These are phyloP conservation scores for Halichoerus grypus DNA, from an alignment of 2,113 vertebrate genomes.

Conservation along the genomic window DNA sequence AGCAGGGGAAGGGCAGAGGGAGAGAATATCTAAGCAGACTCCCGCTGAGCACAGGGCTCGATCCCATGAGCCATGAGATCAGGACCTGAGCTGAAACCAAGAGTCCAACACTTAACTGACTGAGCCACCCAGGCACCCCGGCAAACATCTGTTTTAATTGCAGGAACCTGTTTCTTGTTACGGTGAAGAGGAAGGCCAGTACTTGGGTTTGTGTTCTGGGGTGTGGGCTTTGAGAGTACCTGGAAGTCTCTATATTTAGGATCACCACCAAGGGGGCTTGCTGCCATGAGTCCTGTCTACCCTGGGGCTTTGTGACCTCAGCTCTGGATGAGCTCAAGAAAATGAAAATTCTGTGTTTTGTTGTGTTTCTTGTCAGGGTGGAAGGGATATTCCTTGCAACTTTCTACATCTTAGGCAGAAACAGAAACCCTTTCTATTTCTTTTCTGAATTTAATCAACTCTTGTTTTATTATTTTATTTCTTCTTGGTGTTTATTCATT, in stretches of 20 bases:
- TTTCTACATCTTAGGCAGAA: neutral
- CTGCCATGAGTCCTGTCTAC: neutral
- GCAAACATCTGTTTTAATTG: neutral
- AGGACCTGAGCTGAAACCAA: neutral
- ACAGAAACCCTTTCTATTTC: neutral
- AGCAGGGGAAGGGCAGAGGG: no score
- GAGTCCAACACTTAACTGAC: accelerated
- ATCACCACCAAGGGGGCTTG: neutral
- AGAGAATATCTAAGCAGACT: no score
- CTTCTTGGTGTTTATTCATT: neutral
- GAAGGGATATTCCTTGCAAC: neutral
- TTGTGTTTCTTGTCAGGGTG: neutral
- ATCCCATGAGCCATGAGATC: no score
- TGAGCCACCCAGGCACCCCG: neutral
- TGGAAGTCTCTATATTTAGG: neutral
- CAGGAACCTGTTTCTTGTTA: neutral
- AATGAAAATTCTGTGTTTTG: neutral
- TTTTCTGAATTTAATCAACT: neutral
- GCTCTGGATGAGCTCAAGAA: neutral
- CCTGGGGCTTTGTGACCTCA: neutral
- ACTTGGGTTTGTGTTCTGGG: neutral
- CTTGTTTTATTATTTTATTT: neutral
- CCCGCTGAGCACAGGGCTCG: no score
- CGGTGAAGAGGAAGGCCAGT: neutral
- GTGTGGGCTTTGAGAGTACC: neutral